A percentile compares a stretch with the other conserved stretches of the same genome.
Evolutionary conservation across 2,797 vertebrate genomes (phyloP).

Genomic region (Paguma larvata): DNA sequence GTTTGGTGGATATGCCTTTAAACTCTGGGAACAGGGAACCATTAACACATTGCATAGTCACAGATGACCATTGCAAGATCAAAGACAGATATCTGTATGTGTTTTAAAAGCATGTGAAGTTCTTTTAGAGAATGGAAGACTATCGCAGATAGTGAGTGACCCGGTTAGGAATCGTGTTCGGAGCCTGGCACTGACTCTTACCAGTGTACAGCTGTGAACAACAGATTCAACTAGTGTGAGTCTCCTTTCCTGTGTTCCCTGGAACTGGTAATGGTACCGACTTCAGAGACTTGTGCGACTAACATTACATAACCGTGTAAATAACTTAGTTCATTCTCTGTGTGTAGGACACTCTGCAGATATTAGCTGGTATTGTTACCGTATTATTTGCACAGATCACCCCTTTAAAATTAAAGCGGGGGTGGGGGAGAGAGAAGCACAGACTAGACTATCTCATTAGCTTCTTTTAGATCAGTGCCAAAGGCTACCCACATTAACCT

Average conservation of each 20-base stretch:
- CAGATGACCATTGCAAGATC: not conserved
- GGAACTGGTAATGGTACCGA: too few relatives aligned
- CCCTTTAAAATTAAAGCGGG: conserved; percentile 19
- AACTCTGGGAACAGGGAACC: not conserved
- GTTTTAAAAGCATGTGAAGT: not conserved
- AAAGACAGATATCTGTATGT: not conserved
- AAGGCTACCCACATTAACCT: not conserved
- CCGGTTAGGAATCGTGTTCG: not conserved
- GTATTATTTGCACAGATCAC: not conserved
- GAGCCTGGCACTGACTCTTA: not conserved
- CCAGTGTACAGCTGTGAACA: not conserved
- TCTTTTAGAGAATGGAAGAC: not conserved
- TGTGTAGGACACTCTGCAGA: not conserved
- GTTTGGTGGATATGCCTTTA: not conserved
- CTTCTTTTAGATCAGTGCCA: not conserved
- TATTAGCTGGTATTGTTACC: not conserved
- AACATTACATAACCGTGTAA: not conserved
- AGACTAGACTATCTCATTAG: not conserved
- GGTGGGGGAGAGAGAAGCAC: not conserved
- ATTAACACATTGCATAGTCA: not conserved
- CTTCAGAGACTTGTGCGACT: not conserved
- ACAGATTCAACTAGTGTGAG: rapidly evolving
- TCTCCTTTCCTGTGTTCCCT: not conserved
- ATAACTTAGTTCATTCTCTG: not conserved
- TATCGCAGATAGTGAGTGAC: not conserved